Base-by-base conservation (phyloP, 2,113 vertebrate species). In the Pseudorhombus dupliciocellatus region DNA sequence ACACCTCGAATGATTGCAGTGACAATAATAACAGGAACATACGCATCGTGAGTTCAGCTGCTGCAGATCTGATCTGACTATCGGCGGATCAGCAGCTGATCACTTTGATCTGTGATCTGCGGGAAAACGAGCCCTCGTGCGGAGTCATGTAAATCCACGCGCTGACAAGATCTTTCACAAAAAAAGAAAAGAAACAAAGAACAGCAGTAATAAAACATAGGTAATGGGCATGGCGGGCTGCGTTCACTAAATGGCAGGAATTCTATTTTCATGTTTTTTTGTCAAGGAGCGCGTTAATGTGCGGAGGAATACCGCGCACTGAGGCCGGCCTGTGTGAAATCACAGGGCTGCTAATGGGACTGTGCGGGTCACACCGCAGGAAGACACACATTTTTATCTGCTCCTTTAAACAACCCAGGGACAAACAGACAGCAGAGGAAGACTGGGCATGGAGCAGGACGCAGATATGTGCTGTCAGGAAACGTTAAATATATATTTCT, bases 251-350 rank as follows among this genome's bases (percentile, higher is more conserved):
- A 42, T 20, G 18, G 18, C 20, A 2, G 30, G 14, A 14, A 7
- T 20, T 9, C 14, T 26, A 1, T 0, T 31, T 24, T 10, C 16
- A n/a, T 54, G 15, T 61, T 14, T 9, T 9, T 50, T 8, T 25
- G 51, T 63, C 22, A 46, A 15, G 44, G 50, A 53, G 59, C 21
- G 18, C 72, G 52, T 16, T 28, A 11, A 71, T 26, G 51, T 74
- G 55, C 48, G n/a, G 12, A 21, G 51, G 48, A 52, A 34, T 24
- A 53, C 4, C 30, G 18, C 5, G 59, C 50, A 22, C 18, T 34
- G 55, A 72, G 40, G 24, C 22, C 58, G 66, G 60, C 58, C 76
- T 68, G 79, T 70, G 8, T 68, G 65, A 79, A 53, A 76, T 70
- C 31, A 54, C 64, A 67, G 64, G 20, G 52, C 46, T 56, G 66